Evolutionary conservation across 2,113 vertebrate species (phyloP).

Genomic region (Cheirogaleus medius): DNA sequence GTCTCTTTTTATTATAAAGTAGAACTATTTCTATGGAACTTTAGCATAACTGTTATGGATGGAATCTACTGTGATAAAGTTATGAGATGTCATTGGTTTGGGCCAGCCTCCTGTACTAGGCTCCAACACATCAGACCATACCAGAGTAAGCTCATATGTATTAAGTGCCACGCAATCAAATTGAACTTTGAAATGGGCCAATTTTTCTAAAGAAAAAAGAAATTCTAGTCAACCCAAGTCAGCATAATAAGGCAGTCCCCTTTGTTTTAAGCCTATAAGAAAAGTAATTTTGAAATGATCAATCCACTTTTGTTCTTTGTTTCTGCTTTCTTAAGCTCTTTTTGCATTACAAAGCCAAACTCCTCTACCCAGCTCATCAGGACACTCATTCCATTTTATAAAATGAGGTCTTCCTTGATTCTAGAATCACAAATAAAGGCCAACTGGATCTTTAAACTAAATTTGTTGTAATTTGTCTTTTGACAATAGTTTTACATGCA

Average conservation of each 20-base stretch:
- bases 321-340: neutral
- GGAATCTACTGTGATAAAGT: neutral
- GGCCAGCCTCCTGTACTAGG: accelerated
- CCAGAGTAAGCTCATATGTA: neutral
- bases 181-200: neutral
- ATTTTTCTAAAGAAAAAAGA: neutral
- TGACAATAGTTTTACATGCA: neutral
- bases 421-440: neutral
- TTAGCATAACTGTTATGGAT: neutral
- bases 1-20: neutral
- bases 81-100: no score
- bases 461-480: neutral
- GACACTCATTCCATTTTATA: neutral
- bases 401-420: neutral
- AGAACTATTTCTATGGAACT: neutral
- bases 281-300: no score
- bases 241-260: neutral
- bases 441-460: neutral
- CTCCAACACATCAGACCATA: no score
- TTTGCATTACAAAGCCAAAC: neutral
- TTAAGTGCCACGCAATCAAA: neutral
- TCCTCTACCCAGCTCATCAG: neutral
- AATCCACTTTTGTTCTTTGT: neutral
- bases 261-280: no score
- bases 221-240: neutral